phyloP scores from a whole-genome alignment of 2,797 vertebrate genomes.

The Lophotriccus pileatus region DNA sequence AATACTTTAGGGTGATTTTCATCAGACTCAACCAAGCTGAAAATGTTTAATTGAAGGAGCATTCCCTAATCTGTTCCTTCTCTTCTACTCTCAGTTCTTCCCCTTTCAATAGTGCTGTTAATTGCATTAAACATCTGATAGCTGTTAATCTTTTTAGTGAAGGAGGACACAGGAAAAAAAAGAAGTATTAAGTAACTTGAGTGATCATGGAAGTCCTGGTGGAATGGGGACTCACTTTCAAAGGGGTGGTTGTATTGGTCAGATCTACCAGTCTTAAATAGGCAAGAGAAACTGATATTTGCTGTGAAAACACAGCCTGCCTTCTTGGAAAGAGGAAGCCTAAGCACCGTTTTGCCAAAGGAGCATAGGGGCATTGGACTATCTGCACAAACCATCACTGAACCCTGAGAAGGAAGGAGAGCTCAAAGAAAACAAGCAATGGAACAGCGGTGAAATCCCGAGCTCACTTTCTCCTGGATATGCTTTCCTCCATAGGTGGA shows the following conservation, averaged over 20 bases:
- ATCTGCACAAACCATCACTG: not conserved
- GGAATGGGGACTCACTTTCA: not conserved
- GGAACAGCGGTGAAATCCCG: not conserved
- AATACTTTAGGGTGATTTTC: not conserved
- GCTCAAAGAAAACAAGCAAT: not conserved
- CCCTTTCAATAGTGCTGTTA: not conserved
- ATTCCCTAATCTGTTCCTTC: not conserved
- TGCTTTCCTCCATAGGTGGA: not conserved
- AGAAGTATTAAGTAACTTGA: not conserved
- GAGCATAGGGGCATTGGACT: not conserved
- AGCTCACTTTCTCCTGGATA: not conserved
- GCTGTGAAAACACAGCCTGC: not conserved
- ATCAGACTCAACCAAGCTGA: not conserved
- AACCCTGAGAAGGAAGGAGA: not conserved
- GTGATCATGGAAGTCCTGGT: not conserved
- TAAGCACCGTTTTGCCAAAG: not conserved
- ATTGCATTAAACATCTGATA: not conserved
- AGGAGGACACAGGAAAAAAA: not conserved
- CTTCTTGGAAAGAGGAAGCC: not conserved
- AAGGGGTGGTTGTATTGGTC: not conserved
- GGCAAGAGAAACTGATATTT: not conserved
- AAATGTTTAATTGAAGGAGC: constrained; percentile 1
- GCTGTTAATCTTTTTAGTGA: not conserved
- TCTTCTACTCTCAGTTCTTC: not conserved
- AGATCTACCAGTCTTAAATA: not conserved